These are phyloP conservation scores for Hormaphis cornu DNA, from an alignment of 1,140 invertebrate genomes.

Conservation along the genomic window DNA sequence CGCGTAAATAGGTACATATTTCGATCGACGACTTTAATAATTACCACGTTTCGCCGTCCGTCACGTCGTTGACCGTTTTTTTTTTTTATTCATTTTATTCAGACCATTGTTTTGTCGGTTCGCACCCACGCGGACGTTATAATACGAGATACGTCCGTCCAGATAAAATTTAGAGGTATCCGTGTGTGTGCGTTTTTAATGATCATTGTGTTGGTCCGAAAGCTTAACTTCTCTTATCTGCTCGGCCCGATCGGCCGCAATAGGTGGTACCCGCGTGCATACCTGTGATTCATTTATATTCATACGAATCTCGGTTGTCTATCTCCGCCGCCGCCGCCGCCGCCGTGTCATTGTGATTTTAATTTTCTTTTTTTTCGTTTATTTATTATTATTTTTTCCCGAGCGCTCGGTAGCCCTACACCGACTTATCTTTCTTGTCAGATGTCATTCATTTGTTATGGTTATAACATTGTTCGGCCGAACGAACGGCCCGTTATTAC, in stretches of 20 bases:
- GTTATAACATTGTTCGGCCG: slow-evolving; percentile 25
- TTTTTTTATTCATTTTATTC: too few relatives aligned
- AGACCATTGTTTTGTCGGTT: slow-evolving; percentile 25
- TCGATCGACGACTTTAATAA: too few relatives aligned
- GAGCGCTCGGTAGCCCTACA: slow-evolving; percentile 10
- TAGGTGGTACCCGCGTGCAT: background rate
- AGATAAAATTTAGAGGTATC: background rate
- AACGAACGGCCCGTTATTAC: slow-evolving; percentile 40
- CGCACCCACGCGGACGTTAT: slow-evolving; percentile 6
- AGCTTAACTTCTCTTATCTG: slow-evolving; percentile 22
- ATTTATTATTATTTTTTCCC: background rate
- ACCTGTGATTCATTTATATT: slow-evolving; percentile 30
- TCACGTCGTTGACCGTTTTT: slow-evolving; percentile 6
- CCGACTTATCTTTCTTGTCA: slow-evolving; percentile 30
- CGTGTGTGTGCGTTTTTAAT: background rate
- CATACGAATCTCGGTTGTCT: slow-evolving; percentile 31
- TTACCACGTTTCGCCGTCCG: background rate
- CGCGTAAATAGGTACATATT: too few relatives aligned
- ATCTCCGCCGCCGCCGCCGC: slow-evolving; percentile 4
- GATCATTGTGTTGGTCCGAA: slow-evolving; percentile 25
- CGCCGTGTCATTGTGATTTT: slow-evolving; percentile 26
- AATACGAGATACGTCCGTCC: slow-evolving; percentile 3
- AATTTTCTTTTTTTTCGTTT: slow-evolving; percentile 27
- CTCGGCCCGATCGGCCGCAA: background rate
- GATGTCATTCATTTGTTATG: slow-evolving; percentile 32